phyloP scores from a whole-genome alignment of 2,797 vertebrate genomes.

The Aldrovandia affinis region DNA sequence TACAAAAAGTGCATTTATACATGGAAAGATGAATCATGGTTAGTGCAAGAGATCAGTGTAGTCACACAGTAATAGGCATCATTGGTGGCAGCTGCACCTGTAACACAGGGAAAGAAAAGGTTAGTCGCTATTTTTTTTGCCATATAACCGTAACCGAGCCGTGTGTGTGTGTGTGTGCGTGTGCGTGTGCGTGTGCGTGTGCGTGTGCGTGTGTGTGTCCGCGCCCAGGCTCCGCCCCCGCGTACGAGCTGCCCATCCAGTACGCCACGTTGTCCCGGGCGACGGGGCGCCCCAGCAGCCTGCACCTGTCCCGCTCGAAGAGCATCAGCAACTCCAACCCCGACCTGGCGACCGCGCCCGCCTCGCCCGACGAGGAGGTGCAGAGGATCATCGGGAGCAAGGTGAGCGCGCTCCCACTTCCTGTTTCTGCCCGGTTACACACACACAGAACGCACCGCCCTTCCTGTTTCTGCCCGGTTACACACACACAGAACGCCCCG shows the following conservation, averaged over 20 bases:
- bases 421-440: conserved; percentile 8
- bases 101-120: no score
- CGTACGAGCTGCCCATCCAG: conserved; percentile 74
- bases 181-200: neutral
- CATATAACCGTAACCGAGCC: no score
- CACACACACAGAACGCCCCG: neutral
- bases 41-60: no score
- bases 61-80: no score
- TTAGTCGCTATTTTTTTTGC: no score
- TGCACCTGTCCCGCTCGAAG: conserved; percentile 84
- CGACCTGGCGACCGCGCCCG: conserved; percentile 80
- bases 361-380: conserved; percentile 87
- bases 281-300: conserved; percentile 78
- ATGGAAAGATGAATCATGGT: no score
- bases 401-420: conserved; percentile 59
- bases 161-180: neutral
- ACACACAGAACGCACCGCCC: neutral
- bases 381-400: conserved; percentile 87
- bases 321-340: conserved; percentile 95
- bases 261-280: conserved; percentile 83
- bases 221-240: conserved; percentile 45
- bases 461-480: neutral
- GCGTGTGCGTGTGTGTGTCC: neutral
- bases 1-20: no score
- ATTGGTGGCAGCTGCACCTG: no score